Conservation (phyloP, 2,113 vertebrate species). For the Mormyrus lacerda region DNA sequence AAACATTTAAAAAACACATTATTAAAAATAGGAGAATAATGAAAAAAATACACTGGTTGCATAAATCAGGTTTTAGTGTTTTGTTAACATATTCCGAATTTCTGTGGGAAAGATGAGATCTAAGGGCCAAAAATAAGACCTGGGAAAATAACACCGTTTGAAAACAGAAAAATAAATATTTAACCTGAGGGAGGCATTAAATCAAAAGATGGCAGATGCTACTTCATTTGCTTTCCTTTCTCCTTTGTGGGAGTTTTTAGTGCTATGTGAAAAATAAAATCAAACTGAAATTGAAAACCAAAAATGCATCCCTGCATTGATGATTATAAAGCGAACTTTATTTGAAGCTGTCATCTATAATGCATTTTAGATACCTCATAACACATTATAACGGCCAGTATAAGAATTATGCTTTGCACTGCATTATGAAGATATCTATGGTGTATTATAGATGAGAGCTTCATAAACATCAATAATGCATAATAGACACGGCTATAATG, state of each 20-base stretch:
- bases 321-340: neutral
- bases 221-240: neutral
- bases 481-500: neutral
- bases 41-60: neutral
- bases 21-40: neutral
- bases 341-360: neutral
- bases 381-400: neutral
- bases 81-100: neutral
- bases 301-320: neutral
- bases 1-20: neutral
- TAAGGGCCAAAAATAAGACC: neutral
- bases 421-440: neutral
- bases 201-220: neutral
- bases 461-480: neutral
- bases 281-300: neutral
- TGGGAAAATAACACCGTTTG: neutral
- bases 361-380: neutral
- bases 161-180: neutral
- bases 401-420: neutral
- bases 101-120: neutral
- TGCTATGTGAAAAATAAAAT: neutral
- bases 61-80: constrained; percentile 1
- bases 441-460: neutral
- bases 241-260: neutral
- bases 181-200: neutral